Percentiles rank a stretch among this genome's conserved stretches.
Evolutionary conservation across 2,888 invertebrate species (phyloP).

Genomic region (Steromphala cineraria): DNA sequence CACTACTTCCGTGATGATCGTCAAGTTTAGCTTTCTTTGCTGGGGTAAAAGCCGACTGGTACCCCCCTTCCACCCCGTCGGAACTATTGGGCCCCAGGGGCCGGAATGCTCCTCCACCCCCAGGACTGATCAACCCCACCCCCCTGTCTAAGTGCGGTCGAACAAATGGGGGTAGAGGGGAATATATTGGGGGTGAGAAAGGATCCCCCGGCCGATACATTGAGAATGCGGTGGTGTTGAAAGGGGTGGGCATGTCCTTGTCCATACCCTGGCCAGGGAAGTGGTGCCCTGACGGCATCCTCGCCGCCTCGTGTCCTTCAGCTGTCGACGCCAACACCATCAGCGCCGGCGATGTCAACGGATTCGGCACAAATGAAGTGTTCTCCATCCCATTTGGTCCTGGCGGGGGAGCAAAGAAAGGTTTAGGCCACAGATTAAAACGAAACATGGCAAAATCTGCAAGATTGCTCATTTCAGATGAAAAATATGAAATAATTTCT

Average conservation of each 20-base stretch:
- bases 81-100: slow-evolving; percentile 50
- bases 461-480: slow-evolving; percentile 8
- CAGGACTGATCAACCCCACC: slow-evolving; percentile 57
- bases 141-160: slow-evolving; percentile 57
- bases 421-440: slow-evolving; percentile 71
- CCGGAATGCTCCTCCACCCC: slow-evolving; percentile 65
- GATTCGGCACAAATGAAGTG: slow-evolving; percentile 65
- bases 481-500: slow-evolving; percentile 4
- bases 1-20: slow-evolving; percentile 24
- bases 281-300: slow-evolving; percentile 51
- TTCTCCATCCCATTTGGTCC: slow-evolving; percentile 65
- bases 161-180: slow-evolving; percentile 63
- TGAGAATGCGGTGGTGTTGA: slow-evolving; percentile 55
- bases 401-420: slow-evolving; percentile 62
- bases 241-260: slow-evolving; percentile 56
- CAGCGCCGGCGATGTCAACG: slow-evolving; percentile 66
- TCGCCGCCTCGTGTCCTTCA: slow-evolving; percentile 62
- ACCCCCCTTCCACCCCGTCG: slow-evolving; percentile 49
- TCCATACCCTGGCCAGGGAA: slow-evolving; percentile 52
- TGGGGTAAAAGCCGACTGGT: slow-evolving; percentile 70
- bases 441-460: slow-evolving; percentile 61
- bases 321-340: slow-evolving; percentile 69
- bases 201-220: slow-evolving; percentile 69
- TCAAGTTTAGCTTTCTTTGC: slow-evolving; percentile 64
- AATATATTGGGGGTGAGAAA: slow-evolving; percentile 68